A percentile compares a stretch with the other conserved stretches of the same genome.
phyloP scores from a whole-genome alignment of 2,888 invertebrate genomes.

The Notodonta ziczac region DNA sequence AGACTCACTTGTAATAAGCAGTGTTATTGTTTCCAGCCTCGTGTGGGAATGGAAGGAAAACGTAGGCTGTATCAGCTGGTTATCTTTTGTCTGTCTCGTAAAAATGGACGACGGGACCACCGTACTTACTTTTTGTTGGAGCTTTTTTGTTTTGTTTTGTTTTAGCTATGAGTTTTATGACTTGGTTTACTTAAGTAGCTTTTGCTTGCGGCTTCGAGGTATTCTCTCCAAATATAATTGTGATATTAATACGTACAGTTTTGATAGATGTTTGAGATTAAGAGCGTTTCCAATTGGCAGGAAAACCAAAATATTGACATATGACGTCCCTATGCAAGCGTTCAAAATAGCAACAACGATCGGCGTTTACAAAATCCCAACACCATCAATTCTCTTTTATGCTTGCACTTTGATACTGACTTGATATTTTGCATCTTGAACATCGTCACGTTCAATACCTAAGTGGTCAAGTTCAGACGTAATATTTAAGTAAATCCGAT shows the following conservation, averaged over 20 bases:
- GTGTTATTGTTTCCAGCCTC: conserved; percentile 27
- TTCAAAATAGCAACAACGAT: conserved; percentile 1
- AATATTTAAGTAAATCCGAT: too few species aligned
- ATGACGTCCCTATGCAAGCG: neutral
- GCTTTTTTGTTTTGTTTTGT: neutral
- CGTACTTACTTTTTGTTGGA: conserved; percentile 10
- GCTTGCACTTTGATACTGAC: too few species aligned
- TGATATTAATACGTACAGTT: neutral
- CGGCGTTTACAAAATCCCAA: neutral
- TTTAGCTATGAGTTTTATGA: conserved; percentile 4
- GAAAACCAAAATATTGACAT: neutral
- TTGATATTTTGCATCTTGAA: too few species aligned
- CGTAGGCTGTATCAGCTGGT: conserved; percentile 20
- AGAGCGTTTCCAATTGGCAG: neutral
- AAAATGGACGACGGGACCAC: conserved; percentile 16
- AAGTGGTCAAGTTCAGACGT: too few species aligned
- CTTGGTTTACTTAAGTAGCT: conserved; percentile 3
- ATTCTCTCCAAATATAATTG: neutral
- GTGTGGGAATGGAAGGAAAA: conserved; percentile 26
- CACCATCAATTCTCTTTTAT: neutral
- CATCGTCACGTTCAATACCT: too few species aligned
- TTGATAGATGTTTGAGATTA: neutral
- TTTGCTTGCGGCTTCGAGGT: conserved; percentile 1
- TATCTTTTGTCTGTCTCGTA: conserved; percentile 23
- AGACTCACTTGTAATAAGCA: conserved; percentile 21